Base-by-base conservation (phyloP, 2,888 invertebrate species). In the Volucella zonaria region DNA sequence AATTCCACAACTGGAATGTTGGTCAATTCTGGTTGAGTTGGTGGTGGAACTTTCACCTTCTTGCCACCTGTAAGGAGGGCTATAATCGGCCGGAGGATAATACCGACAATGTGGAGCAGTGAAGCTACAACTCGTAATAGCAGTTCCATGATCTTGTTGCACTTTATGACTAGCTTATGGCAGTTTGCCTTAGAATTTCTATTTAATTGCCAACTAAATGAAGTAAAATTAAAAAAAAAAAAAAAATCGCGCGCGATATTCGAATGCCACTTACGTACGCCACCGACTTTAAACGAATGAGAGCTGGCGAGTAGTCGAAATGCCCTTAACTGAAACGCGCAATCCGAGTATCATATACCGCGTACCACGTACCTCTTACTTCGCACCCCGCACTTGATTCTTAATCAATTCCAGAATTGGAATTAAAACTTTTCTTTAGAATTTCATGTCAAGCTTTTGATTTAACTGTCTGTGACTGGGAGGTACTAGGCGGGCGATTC, bases 1-100 rank as follows among this genome's bases (percentile, higher is more conserved):
- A 90, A 77, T 38, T 90, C 87, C n/a, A 87, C 82, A 1, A 88
- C 11, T 12, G 88, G 88, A 3, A 88, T 68, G 12, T 88, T 88
- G 51, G 87, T 87, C 8, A 89, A 40, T 6, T 88, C 66, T 14
- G 87, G 70, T 75, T 87, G 86, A 42, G 59, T 56, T 2, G 87
- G 83, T 15, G 87, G 78, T 52, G 88, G 87, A 11, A 88, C 64
- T 42, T 70, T 73, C 38, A 52, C 11, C n/a, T 78, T 74, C 54
- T 75, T 82, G 2, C 81, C 82, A 38, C 81, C 76, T 8, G 71
- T 71, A 40, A 73, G 52, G 8, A 77, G n/a, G 2, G 77, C 76
- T 10, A 86, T 11, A 43, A 88, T 67, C 1, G 87, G 87, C 42
- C 56, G 58, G 23, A 87, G 14, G 15, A 88, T 45, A 23, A 87